A percentile compares a stretch with the other conserved stretches of the same genome.
These are phyloP conservation scores for Cotesia glomerata DNA, from an alignment of 1,140 invertebrate genomes.

Conservation along the genomic window DNA sequence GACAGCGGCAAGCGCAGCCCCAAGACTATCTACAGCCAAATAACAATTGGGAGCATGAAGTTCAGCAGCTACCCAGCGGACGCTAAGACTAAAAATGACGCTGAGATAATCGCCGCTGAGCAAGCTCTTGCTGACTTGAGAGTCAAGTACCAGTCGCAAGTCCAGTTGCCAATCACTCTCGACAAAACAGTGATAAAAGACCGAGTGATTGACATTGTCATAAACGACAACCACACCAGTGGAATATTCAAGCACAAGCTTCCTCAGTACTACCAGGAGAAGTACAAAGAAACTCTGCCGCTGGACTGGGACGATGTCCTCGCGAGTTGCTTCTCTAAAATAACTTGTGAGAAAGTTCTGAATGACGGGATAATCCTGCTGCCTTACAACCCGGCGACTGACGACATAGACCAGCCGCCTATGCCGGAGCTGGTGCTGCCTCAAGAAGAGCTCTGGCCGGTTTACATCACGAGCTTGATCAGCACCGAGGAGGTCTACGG, in stretches of 20 bases:
- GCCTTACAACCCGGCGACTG: not conserved
- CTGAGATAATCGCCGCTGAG: conserved; percentile 64
- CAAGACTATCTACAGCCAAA: conserved; percentile 39
- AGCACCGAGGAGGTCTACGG: conserved; percentile 66
- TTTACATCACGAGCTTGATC: conserved; percentile 63
- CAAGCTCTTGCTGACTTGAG: conserved; percentile 60
- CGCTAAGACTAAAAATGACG: conserved; percentile 60
- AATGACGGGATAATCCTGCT: conserved; percentile 62
- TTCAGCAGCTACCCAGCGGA: conserved; percentile 68
- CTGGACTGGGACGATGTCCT: conserved; percentile 64
- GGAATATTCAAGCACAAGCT: conserved; percentile 58
- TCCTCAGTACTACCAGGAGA: conserved; percentile 56
- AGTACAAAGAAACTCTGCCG: conserved; percentile 65
- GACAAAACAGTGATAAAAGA: conserved; percentile 48
- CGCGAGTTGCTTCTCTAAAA: conserved; percentile 51
- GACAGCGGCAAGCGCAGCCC: conserved; percentile 24
- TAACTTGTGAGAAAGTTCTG: conserved; percentile 60
- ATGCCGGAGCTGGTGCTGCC: conserved; percentile 61
- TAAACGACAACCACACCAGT: conserved; percentile 55
- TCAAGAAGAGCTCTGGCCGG: conserved; percentile 62
- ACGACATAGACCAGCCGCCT: conserved; percentile 24
- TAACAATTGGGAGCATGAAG: conserved; percentile 59
- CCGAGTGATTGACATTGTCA: conserved; percentile 61
- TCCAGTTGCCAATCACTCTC: conserved; percentile 42
- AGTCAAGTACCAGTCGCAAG: conserved; percentile 50